These are phyloP conservation scores for Austrolebias charrua DNA, from an alignment of 2,797 vertebrate genomes.

Conservation along the genomic window DNA sequence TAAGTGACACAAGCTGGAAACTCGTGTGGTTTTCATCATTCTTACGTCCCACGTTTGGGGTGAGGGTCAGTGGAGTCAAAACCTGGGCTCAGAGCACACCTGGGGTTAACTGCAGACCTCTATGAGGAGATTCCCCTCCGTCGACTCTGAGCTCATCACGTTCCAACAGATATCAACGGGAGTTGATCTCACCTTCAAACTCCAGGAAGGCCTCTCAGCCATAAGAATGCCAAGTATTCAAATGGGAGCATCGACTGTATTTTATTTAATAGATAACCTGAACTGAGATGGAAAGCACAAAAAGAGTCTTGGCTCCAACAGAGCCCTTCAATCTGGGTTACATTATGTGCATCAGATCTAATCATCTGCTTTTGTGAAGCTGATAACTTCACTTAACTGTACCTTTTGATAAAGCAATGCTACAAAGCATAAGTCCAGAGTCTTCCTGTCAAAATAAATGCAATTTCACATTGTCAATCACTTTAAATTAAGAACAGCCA, in stretches of 20 bases:
- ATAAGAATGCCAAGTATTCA: slow-evolving; percentile 46
- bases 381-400: slow-evolving; percentile 56
- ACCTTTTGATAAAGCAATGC: slow-evolving; percentile 32
- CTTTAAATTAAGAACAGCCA: slow-evolving; percentile 58
- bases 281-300: slow-evolving; percentile 49
- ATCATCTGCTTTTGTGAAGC: slow-evolving; percentile 55
- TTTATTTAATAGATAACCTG: slow-evolving; percentile 40
- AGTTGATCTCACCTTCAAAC: slow-evolving; percentile 55
- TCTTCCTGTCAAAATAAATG: slow-evolving; percentile 60
- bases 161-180: slow-evolving; percentile 22
- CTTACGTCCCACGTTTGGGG: slow-evolving; percentile 33
- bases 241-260: slow-evolving; percentile 36
- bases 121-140: slow-evolving; percentile 32
- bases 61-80: slow-evolving; percentile 51
- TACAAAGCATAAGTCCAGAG: slow-evolving; percentile 30
- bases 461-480: slow-evolving; percentile 26
- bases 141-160: slow-evolving; percentile 30
- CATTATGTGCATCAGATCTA: slow-evolving; percentile 65
- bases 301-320: slow-evolving; percentile 44
- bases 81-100: slow-evolving; percentile 29
- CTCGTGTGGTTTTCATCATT: slow-evolving; percentile 52
- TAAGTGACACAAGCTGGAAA: slow-evolving; percentile 20
- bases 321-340: slow-evolving; percentile 62
- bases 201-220: slow-evolving; percentile 40
- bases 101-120: slow-evolving; percentile 46